phyloP scores from a whole-genome alignment of 1,140 invertebrate species.

The Agrilus planipennis region DNA sequence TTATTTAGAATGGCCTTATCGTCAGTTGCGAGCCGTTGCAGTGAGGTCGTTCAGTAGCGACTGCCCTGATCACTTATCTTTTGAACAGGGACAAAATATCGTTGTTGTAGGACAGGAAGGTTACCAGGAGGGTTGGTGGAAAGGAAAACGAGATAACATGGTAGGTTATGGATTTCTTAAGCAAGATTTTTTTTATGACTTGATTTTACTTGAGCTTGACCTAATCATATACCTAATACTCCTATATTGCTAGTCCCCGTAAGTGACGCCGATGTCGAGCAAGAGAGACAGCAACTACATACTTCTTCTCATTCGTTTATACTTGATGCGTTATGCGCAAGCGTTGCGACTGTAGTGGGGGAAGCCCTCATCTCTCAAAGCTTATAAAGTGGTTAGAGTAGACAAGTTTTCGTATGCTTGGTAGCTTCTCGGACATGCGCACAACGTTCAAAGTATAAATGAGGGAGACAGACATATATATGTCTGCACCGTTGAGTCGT shows the following conservation, averaged over 20 bases:
- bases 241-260: background rate
- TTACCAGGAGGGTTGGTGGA: slow-evolving; percentile 28
- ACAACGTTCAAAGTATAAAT: background rate
- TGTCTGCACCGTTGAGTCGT: background rate
- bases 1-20: slow-evolving; percentile 60
- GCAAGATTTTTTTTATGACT: background rate
- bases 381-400: too few relatives aligned
- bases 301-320: background rate
- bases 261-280: background rate
- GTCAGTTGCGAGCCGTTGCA: slow-evolving; percentile 60
- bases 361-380: too few relatives aligned
- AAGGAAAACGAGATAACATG: slow-evolving; percentile 13
- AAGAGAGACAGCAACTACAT: background rate
- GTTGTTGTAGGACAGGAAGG: slow-evolving; percentile 26
- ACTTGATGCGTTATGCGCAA: too few relatives aligned
- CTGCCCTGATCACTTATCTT: slow-evolving; percentile 63
- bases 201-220: too few relatives aligned
- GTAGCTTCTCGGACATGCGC: too few relatives aligned
- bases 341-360: too few relatives aligned
- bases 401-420: too few relatives aligned
- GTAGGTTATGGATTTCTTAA: background rate
- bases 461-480: background rate
- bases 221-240: too few relatives aligned
- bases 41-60: slow-evolving; percentile 60
- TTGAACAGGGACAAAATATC: slow-evolving; percentile 67